Evolutionary conservation across 2,797 vertebrate genomes (phyloP), one percentile per base, ranked within the genome.

Genomic region (Crocidura indochinensis): DNA sequence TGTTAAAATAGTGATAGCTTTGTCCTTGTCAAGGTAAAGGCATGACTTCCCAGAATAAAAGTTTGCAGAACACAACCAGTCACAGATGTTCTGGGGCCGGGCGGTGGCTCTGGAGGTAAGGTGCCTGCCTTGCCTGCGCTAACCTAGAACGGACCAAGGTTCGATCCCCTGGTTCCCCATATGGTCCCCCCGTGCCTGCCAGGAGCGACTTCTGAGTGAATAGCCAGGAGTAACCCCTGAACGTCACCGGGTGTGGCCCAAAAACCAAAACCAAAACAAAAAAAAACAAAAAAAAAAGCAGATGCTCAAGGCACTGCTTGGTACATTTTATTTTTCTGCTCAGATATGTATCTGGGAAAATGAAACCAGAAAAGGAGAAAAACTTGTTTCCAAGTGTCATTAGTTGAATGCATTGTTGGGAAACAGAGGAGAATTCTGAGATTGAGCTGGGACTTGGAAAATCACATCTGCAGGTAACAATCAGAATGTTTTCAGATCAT

Each of bases 21-120:
- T 47, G 22, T 88, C 38, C 24, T 91, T 89, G 76, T 69, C 24
- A 62, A 26, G 86, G 15, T 88, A 69, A 60, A 81, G 51, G 9
- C 24, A 27, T 82, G 51, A 46, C 44, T 89, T 82, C 44, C 65
- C 2, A 47, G 69, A 56, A 68, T 79, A 44, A 67, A 76, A 87
- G 67, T 81, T 64, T 29, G n/a, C 72, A 92, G 26, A 88, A 84
- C 27, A 38, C 38, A 38, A 38, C 89, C 49, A 26, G 8, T 22
- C 62, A 86, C 3, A 82, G 72, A n/a, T n/a, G n/a, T n/a, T n/a
- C n/a, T n/a, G n/a, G n/a, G n/a, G n/a, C n/a, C n/a, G n/a, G n/a
- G n/a, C n/a, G n/a, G n/a, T n/a, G n/a, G n/a, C n/a, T n/a, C n/a
- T n/a, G n/a, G n/a, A n/a, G n/a, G n/a, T n/a, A n/a, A n/a, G n/a